Base-by-base conservation (phyloP, 1,140 invertebrate genomes). In the Phymorhynchus buccinoides region DNA sequence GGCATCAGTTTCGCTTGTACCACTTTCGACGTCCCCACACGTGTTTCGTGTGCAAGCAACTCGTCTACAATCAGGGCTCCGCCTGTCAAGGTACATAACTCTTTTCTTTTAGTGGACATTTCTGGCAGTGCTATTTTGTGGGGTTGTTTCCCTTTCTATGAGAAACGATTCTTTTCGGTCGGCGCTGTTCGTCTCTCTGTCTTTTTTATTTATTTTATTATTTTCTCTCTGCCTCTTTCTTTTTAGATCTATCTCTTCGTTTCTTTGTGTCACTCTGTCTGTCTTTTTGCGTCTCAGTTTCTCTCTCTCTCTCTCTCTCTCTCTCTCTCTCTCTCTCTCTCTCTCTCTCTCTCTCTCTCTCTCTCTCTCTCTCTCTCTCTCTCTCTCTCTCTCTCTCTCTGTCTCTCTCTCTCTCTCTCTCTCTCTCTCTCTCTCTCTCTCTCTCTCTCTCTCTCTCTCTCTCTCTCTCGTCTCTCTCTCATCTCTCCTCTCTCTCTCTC, bases 41-140 rank as follows among this genome's bases (percentile, higher is more conserved):
- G 12, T 88, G 87, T 81, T 88, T 86, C 78, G 87, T 88, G 22
- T 88, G 87, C 66, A 88, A 88, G 62, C 87, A 88, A 39, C 56
- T 86, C 30, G 87, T 88, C 39, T 85, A 79, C 35, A 88, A 88
- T 68, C 87, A 86, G 81, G 87, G 87, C 4, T 88, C 87, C 44
- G 87, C 87, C 41, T 88, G 87, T 84, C 80, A 88, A 86, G 84
- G 87, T 88, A 75, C 84, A 85, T 12, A 68, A 75, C 44, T 44
- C 71, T 52, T 30, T 32, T 44, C 18, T 77, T 27, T 1, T 27
- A n/a, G 30, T 3, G 14, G 22, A 35, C n/a, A 42, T 52, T 32
- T 35, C 27, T 52, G 37, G 9, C 39, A 27, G 37, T 12, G 12
- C 9, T 35, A 32, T n/a, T 42, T 39, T 37, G 30, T 18, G 3